Percentiles rank a stretch among this genome's conserved stretches.
Evolutionary conservation across 2,797 vertebrate species (phyloP).

Genomic region (Protosalanx chinensis): DNA sequence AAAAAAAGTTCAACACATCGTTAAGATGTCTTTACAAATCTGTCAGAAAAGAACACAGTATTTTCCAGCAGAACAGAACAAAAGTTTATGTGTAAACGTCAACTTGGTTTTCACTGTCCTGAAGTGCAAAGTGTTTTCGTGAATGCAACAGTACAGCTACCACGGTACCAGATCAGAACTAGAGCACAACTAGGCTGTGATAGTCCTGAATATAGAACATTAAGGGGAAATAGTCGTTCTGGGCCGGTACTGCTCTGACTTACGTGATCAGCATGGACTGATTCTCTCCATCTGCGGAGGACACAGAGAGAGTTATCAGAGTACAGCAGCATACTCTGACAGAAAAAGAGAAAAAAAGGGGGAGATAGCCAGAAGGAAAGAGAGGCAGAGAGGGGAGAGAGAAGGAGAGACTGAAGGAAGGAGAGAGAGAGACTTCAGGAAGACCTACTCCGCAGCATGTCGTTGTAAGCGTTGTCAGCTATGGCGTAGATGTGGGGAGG

Average conservation of each 20-base stretch:
- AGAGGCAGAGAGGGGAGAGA: neutral
- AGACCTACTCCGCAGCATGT: constrained; percentile 88
- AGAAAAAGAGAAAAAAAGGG: neutral
- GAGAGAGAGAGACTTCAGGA: neutral
- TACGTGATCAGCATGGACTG: constrained; percentile 99
- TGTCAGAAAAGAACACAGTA: neutral
- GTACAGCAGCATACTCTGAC: neutral
- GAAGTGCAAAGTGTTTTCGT: too few relatives aligned
- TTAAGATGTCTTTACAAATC: neutral
- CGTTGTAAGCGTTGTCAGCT: constrained; percentile 85
- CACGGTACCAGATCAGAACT: neutral
- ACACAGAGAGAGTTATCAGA: constrained; percentile 4
- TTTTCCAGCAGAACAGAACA: neutral
- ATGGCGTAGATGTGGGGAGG: constrained; percentile 89
- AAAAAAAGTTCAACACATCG: neutral
- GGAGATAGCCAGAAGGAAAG: neutral
- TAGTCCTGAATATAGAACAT: neutral
- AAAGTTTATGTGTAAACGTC: constrained; percentile 4
- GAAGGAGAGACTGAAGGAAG: neutral
- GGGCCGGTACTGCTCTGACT: constrained; percentile 58
- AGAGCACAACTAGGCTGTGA: neutral
- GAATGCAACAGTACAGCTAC: neutral
- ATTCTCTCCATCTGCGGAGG: constrained; percentile 86
- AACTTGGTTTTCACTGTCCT: too few relatives aligned
- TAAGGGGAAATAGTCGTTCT: constrained; percentile 13